Evolutionary conservation across 2,888 invertebrate species (phyloP).

Genomic region (Himalopsyche japonica): DNA sequence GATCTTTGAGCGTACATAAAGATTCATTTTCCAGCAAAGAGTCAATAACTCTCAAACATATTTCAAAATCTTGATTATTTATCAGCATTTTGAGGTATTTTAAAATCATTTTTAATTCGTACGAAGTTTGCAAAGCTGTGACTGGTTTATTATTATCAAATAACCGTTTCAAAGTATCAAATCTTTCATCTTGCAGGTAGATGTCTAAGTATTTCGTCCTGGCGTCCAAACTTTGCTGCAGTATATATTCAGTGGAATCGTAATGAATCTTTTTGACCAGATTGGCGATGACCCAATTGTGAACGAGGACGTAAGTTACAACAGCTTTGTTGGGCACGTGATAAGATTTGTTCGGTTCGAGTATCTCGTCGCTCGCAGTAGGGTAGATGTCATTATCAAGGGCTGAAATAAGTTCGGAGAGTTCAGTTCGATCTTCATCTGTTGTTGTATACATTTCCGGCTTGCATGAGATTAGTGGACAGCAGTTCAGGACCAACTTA

Average conservation of each 20-base stretch:
- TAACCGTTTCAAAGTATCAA: slow-evolving; percentile 57
- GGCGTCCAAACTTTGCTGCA: slow-evolving; percentile 59
- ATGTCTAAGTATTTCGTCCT: slow-evolving; percentile 65
- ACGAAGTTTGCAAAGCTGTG: slow-evolving; percentile 63
- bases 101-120: slow-evolving; percentile 59
- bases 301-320: slow-evolving; percentile 65
- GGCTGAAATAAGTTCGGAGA: slow-evolving; percentile 48
- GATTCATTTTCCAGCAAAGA: slow-evolving; percentile 63
- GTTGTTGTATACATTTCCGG: slow-evolving; percentile 43
- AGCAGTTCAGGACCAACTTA: slow-evolving; percentile 72
- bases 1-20: slow-evolving; percentile 59
- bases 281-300: slow-evolving; percentile 71
- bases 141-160: slow-evolving; percentile 63
- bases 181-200: slow-evolving; percentile 61
- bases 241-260: slow-evolving; percentile 54
- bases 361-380: slow-evolving; percentile 5
- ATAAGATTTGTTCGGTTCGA: slow-evolving; percentile 29
- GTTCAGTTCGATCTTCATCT: slow-evolving; percentile 51
- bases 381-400: slow-evolving; percentile 12
- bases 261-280: slow-evolving; percentile 68
- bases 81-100: slow-evolving; percentile 55
- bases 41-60: slow-evolving; percentile 60
- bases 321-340: slow-evolving; percentile 59
- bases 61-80: slow-evolving; percentile 53
- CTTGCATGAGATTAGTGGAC: slow-evolving; percentile 64